Conservation (phyloP, 2,797 vertebrate genomes). For the Molossus alvarezi region DNA sequence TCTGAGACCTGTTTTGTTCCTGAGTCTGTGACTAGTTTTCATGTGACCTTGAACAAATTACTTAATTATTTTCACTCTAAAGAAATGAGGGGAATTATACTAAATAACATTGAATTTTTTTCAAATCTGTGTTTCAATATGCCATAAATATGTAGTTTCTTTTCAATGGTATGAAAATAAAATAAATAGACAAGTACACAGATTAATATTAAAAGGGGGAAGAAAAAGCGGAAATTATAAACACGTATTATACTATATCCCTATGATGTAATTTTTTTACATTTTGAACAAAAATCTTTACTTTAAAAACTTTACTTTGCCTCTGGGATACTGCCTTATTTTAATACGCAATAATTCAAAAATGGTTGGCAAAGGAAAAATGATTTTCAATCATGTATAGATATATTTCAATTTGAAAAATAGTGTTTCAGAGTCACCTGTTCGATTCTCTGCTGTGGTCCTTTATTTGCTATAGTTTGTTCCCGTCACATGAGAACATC, state of each 20-base stretch:
- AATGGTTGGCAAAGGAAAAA: constrained; percentile 87
- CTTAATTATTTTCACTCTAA: background rate
- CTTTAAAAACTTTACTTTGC: constrained; percentile 89
- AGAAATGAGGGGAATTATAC: background rate
- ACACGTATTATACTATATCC: background rate
- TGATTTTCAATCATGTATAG: constrained; percentile 83
- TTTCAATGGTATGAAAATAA: background rate
- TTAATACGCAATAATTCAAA: constrained; percentile 88
- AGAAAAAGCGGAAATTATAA: background rate
- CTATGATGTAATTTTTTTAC: constrained; percentile 60
- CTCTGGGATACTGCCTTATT: constrained; percentile 86
- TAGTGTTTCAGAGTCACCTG: constrained; percentile 86
- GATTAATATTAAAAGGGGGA: background rate
- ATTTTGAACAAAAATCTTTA: constrained; percentile 88
- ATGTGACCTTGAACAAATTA: background rate
- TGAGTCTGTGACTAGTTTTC: background rate
- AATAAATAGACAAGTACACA: background rate
- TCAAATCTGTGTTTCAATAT: background rate
- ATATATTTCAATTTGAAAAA: constrained; percentile 80
- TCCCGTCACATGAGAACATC: constrained; percentile 89
- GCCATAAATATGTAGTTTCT: background rate
- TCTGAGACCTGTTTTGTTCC: background rate
- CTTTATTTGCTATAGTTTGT: constrained; percentile 88
- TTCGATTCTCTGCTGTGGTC: constrained; percentile 86
- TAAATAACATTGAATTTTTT: background rate